phyloP scores from a whole-genome alignment of 1,140 invertebrate genomes.

The Drosophila fuyamai region DNA sequence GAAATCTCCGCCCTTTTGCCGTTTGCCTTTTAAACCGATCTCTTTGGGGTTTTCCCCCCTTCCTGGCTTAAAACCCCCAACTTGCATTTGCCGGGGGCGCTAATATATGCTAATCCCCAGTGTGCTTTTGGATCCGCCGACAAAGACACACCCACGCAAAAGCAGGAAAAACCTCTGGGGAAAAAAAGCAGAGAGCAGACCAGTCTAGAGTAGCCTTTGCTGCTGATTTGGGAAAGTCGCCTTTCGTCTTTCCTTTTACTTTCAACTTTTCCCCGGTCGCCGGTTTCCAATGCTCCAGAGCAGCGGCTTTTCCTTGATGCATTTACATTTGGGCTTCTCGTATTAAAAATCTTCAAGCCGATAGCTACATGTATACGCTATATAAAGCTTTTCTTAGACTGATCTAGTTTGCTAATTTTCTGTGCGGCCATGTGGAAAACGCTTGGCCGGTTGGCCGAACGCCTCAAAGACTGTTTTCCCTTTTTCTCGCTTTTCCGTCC shows the following conservation, averaged over 20 bases:
- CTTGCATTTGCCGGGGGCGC: slow-evolving; percentile 32
- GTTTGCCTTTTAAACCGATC: slow-evolving; percentile 17
- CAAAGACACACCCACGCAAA: slow-evolving; percentile 65
- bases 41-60: slow-evolving; percentile 21
- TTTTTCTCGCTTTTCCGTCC: slow-evolving; percentile 51
- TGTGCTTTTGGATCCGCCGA: slow-evolving; percentile 39
- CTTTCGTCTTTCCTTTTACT: slow-evolving; percentile 72
- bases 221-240: slow-evolving; percentile 64
- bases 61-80: slow-evolving; percentile 26
- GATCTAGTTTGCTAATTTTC: slow-evolving; percentile 79
- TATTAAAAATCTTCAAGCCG: slow-evolving; percentile 55
- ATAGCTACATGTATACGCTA: slow-evolving; percentile 23
- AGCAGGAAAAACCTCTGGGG: slow-evolving; percentile 21
- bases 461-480: slow-evolving; percentile 68
- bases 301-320: slow-evolving; percentile 25
- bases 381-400: slow-evolving; percentile 59
- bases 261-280: slow-evolving; percentile 74
- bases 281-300: slow-evolving; percentile 11
- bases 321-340: slow-evolving; percentile 52
- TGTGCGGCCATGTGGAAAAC: slow-evolving; percentile 79
- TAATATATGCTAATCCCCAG: slow-evolving; percentile 63
- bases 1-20: background rate
- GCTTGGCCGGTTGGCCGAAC: slow-evolving; percentile 55
- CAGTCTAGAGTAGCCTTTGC: slow-evolving; percentile 55
- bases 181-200: slow-evolving; percentile 22